Evolutionary conservation across 2,797 vertebrate genomes (phyloP).

Genomic region (Thripadectes ignobilis): DNA sequence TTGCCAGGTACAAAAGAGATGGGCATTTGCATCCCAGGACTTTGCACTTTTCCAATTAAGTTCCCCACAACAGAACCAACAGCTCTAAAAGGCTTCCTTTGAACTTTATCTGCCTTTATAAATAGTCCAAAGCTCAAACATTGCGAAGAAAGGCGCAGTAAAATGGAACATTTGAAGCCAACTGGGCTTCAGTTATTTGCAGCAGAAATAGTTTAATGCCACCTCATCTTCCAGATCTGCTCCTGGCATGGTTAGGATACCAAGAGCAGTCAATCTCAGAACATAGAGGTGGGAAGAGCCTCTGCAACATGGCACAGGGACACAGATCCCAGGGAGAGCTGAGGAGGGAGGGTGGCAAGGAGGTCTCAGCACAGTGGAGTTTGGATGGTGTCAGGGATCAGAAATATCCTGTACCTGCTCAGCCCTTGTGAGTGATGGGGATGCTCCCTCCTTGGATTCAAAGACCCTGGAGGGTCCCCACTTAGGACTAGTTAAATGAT

Average conservation of each 20-base stretch:
- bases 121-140: background rate
- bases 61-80: background rate
- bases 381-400: background rate
- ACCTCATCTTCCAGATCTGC: accelerated
- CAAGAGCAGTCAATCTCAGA: background rate
- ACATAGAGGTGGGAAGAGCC: background rate
- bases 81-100: background rate
- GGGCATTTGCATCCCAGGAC: background rate
- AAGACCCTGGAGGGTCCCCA: too few relatives aligned
- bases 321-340: background rate
- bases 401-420: background rate
- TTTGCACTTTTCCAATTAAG: background rate
- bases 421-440: accelerated
- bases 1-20: accelerated
- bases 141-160: background rate
- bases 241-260: background rate
- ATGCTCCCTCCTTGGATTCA: background rate
- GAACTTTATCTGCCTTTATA: background rate
- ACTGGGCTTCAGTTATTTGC: background rate
- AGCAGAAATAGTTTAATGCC: background rate
- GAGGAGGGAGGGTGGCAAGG: background rate
- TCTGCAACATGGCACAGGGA: background rate
- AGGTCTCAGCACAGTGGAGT: accelerated
- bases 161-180: background rate
- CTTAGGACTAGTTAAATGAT: background rate